phyloP scores from a whole-genome alignment of 2,113 vertebrate species.

The Danio rerio region DNA sequence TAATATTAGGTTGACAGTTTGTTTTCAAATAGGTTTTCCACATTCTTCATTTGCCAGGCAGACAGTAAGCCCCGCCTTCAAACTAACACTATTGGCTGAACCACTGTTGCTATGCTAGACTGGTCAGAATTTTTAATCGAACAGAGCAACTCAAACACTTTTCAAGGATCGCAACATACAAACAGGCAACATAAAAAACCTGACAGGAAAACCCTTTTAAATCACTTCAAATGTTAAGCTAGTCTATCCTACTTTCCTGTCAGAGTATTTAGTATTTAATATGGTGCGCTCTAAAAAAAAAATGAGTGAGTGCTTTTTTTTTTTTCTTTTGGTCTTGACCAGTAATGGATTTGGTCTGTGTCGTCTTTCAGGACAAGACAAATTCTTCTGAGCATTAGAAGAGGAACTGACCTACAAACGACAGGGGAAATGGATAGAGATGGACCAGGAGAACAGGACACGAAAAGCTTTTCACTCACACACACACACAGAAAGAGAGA shows the following conservation, averaged over 20 bases:
- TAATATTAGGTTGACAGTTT: background rate
- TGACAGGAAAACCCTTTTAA: background rate
- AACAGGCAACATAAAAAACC: too few relatives aligned
- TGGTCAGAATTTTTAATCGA: background rate
- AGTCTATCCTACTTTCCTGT: background rate
- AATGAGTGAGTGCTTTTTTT: background rate
- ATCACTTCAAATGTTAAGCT: background rate
- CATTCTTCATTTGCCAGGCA: background rate
- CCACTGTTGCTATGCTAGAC: slow-evolving; percentile 9
- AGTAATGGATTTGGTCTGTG: slow-evolving; percentile 38
- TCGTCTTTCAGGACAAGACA: slow-evolving; percentile 31
- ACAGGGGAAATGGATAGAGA: slow-evolving; percentile 6
- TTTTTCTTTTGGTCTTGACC: background rate
- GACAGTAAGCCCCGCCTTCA: background rate
- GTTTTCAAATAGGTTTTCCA: background rate
- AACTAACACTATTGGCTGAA: background rate
- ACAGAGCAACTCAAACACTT: background rate
- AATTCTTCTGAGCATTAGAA: slow-evolving; percentile 40
- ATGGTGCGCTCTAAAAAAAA: background rate
- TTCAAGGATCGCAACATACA: too few relatives aligned
- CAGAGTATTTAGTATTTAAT: background rate
- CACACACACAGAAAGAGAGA: background rate
- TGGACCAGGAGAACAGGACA: background rate
- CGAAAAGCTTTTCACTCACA: slow-evolving; percentile 16
- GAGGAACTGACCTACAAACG: slow-evolving; percentile 33